Percentiles rank a stretch among this genome's conserved stretches.
Conservation (phyloP, 2,113 vertebrate species). For the Hippocampus abdominalis region DNA sequence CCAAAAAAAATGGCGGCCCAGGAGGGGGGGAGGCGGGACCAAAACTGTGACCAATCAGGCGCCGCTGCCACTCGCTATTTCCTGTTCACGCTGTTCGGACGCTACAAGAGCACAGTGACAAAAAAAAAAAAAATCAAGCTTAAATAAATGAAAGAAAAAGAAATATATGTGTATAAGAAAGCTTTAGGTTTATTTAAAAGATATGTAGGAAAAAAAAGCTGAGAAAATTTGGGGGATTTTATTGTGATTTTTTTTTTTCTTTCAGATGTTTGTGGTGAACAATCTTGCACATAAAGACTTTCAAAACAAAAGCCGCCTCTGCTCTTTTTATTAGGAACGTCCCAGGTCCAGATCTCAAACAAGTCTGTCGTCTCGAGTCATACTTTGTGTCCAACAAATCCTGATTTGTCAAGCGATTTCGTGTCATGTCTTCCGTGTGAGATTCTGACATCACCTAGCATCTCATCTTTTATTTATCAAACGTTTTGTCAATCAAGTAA, state of each 20-base stretch:
- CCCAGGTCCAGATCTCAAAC: too few species aligned
- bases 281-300: slow-evolving; percentile 82
- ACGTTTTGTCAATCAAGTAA: too few species aligned
- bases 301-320: slow-evolving; percentile 21
- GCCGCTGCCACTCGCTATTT: not conserved
- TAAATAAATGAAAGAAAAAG: slow-evolving; percentile 45
- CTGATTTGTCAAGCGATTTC: not conserved
- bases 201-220: slow-evolving; percentile 57
- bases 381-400: too few species aligned
- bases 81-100: not conserved
- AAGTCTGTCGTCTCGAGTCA: too few species aligned
- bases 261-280: slow-evolving; percentile 70
- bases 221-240: slow-evolving; percentile 40
- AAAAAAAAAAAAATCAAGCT: slow-evolving; percentile 31
- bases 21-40: slow-evolving; percentile 42
- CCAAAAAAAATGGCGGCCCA: not conserved
- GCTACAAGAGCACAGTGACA: not conserved
- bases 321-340: not conserved
- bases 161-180: slow-evolving; percentile 77
- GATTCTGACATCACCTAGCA: too few species aligned
- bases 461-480: too few species aligned
- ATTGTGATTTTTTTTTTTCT: slow-evolving; percentile 51
- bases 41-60: slow-evolving; percentile 62
- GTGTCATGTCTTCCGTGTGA: too few species aligned
- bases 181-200: slow-evolving; percentile 76